phyloP scores from a whole-genome alignment of 2,113 vertebrate species.

The Leptobrachium ailaonicum region DNA sequence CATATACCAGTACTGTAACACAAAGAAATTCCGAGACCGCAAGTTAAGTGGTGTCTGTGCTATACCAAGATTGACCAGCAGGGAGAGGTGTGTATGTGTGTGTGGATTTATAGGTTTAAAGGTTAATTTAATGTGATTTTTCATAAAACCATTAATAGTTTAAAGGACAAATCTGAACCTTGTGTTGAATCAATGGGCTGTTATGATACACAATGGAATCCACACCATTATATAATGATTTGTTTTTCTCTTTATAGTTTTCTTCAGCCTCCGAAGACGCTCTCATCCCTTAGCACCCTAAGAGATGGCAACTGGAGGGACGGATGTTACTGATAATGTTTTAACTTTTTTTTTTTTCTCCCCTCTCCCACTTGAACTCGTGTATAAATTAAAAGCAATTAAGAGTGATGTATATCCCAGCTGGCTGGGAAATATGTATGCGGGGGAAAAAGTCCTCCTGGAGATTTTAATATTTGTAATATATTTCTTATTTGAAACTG shows the following conservation, averaged over 20 bases:
- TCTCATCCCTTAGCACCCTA: conserved; percentile 87
- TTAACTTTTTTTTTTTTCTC: not conserved
- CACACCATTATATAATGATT: no score
- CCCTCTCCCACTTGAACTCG: not conserved
- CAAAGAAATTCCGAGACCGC: no score
- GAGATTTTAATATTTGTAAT: conserved; percentile 57
- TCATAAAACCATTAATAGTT: no score
- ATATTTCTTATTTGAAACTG: conserved; percentile 60
- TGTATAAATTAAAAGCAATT: conserved; percentile 50
- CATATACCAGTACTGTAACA: no score
- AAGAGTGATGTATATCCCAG: conserved; percentile 73
- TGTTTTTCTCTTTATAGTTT: conserved; percentile 70
- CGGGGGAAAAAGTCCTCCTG: conserved; percentile 53
- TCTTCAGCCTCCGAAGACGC: conserved; percentile 92
- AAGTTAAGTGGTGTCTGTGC: no score
- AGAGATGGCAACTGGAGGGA: conserved; percentile 94
- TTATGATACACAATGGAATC: no score
- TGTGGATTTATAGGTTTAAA: no score
- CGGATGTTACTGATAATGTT: conserved; percentile 85
- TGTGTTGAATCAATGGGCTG: no score
- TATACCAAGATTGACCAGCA: no score
- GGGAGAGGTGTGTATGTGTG: no score
- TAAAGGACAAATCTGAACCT: no score
- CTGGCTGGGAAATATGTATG: conserved; percentile 82
- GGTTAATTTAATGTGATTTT: no score